Evolutionary conservation across 2,888 invertebrate genomes (phyloP), one percentile per base, ranked within the genome.

Genomic region (Tiphia femorata): DNA sequence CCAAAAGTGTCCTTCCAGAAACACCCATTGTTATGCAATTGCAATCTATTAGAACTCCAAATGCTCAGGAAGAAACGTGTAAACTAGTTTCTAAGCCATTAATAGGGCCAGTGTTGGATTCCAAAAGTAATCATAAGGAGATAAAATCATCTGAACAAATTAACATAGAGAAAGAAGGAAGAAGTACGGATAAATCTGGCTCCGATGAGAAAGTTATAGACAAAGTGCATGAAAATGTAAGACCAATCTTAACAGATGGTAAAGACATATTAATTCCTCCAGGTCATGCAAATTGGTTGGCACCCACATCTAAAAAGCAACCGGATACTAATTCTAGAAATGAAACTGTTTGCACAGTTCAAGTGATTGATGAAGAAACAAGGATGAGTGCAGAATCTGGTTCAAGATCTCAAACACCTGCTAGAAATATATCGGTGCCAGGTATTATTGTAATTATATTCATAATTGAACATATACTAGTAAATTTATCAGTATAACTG

Each of bases 291-390:
- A 81, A 82, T 49, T 83, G 83, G 83, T 59, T 82, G 7, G 75
- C 83, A 0, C 83, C 83, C 8, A 62, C 75, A 4, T 76, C 78
- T 0, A 80, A 76, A 46, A 77, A 75, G 55, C 60, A 67, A 23
- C 58, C 63, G n/a, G 76, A 76, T 21, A 17, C 57, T 10, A 37
- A 62, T 2, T 30, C 61, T 3, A 75, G 72, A 43, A 68, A 62
- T 19, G 78, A 78, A 53, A 67, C 68, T 29, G 72, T 82, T n/a
- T 80, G 80, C 10, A 77, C 80, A 1, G 78, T 85, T 1, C 84
- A 85, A 59, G 84, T 84, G 19, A 86, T 86, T 57, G 86, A 86
- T 56, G 86, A 86, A 66, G 86, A 86, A 64, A 87, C 86, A 1
- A 76, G 86, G 57, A 87, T 86, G 86, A 86, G 86, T 66, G 86